phyloP scores from a whole-genome alignment of 2,888 invertebrate species.

The Neoscelio sp. region DNA sequence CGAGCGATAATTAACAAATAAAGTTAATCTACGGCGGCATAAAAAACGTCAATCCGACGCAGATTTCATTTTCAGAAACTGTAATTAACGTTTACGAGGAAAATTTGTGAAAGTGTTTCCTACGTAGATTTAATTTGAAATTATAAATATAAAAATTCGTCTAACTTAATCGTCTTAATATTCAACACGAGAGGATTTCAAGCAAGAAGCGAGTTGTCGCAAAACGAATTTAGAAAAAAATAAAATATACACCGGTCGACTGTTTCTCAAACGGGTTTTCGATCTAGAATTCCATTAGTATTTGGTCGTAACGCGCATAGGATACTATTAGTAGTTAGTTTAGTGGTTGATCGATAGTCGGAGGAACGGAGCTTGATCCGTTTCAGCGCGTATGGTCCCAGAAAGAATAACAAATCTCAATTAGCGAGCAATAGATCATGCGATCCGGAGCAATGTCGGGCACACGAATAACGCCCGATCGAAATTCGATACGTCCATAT shows the following conservation, averaged over 20 bases:
- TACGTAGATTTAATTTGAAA: too few species aligned
- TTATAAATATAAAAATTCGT: too few species aligned
- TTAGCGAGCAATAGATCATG: conserved; percentile 44
- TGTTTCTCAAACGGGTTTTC: conserved; percentile 54
- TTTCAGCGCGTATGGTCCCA: not conserved
- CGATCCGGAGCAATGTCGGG: conserved; percentile 49
- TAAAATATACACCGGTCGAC: conserved; percentile 12
- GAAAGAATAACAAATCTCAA: conserved; percentile 43
- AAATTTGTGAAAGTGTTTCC: too few species aligned
- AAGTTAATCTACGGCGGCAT: too few species aligned
- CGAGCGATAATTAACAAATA: too few species aligned
- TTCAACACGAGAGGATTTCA: too few species aligned
- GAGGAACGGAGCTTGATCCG: not conserved
- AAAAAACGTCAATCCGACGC: too few species aligned
- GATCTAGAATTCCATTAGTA: conserved; percentile 9
- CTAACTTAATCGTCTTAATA: too few species aligned
- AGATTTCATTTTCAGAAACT: too few species aligned
- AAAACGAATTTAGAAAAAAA: conserved; percentile 52
- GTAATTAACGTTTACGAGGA: too few species aligned
- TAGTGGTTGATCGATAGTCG: not conserved
- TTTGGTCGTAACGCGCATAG: not conserved
- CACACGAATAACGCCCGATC: conserved; percentile 5
- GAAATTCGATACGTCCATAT: conserved; percentile 50
- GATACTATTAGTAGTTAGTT: not conserved
- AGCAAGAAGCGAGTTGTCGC: conserved; percentile 35